Conservation (phyloP, 2,797 vertebrate genomes). For the Hydrocynus forskahlii region DNA sequence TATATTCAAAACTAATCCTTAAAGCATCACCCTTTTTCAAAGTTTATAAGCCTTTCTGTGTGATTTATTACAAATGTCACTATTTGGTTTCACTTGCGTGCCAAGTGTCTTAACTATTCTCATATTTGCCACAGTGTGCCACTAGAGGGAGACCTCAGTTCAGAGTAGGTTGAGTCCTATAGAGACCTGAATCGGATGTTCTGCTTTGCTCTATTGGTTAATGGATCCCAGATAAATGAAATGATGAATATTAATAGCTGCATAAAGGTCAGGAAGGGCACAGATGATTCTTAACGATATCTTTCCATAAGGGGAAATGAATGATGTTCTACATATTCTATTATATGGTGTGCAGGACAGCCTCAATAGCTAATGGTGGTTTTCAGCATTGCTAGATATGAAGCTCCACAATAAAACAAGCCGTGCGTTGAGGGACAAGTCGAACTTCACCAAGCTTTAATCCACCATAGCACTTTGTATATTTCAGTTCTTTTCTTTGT, state of each 20-base stretch:
- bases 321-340: not conserved
- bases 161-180: not conserved
- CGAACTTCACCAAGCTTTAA: not conserved
- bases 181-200: too few species aligned
- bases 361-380: not conserved
- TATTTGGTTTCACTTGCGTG: not conserved
- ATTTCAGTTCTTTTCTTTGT: not conserved
- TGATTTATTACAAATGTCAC: not conserved
- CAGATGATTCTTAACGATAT: not conserved
- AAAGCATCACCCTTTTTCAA: not conserved
- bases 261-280: constrained; percentile 26
- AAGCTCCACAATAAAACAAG: not conserved
- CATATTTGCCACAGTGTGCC: not conserved
- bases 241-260: constrained; percentile 19
- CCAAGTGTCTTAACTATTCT: not conserved
- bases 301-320: not conserved
- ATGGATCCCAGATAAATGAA: constrained; percentile 2
- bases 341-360: not conserved
- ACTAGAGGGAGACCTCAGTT: constrained; percentile 46
- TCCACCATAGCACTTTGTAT: not conserved
- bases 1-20: not conserved
- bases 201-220: not conserved
- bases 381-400: not conserved
- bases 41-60: not conserved
- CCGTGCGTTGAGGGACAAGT: not conserved